Conservation (phyloP, 2,113 vertebrate genomes). For the Epinephelus fuscoguttatus region DNA sequence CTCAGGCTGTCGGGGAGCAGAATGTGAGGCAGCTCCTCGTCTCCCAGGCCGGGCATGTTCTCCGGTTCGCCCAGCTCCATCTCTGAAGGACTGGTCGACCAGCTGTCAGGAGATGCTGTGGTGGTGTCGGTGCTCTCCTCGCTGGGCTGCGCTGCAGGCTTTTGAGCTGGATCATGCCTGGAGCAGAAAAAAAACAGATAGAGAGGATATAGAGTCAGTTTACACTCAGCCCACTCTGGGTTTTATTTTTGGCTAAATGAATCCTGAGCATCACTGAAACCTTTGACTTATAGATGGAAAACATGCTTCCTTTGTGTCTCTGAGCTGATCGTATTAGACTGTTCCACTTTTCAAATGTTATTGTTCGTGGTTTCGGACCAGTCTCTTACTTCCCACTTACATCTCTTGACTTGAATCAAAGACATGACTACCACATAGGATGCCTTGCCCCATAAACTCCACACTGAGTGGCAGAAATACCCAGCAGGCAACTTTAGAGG, state of each 20-base stretch:
- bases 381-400: slow-evolving; percentile 41
- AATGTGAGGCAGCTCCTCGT: slow-evolving; percentile 91
- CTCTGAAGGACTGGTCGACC: slow-evolving; percentile 49
- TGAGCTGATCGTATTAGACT: background rate
- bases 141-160: slow-evolving; percentile 32
- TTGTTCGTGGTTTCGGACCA: slow-evolving; percentile 63
- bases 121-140: slow-evolving; percentile 31
- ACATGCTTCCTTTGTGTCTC: background rate
- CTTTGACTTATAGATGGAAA: slow-evolving; percentile 22
- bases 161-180: slow-evolving; percentile 54
- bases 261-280: background rate
- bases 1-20: slow-evolving; percentile 95
- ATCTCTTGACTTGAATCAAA: slow-evolving; percentile 52
- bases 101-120: slow-evolving; percentile 40
- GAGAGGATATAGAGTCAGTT: slow-evolving; percentile 3
- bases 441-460: slow-evolving; percentile 46
- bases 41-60: slow-evolving; percentile 57
- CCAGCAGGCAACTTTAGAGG: slow-evolving; percentile 59
- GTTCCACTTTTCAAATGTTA: slow-evolving; percentile 34
- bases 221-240: background rate
- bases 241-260: background rate
- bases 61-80: slow-evolving; percentile 78
- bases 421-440: slow-evolving; percentile 42
- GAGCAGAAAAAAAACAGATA: background rate
- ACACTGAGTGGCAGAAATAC: slow-evolving; percentile 58